Base-by-base conservation (phyloP, 2,797 vertebrate genomes). In the Chelidonichthys spinosus region DNA sequence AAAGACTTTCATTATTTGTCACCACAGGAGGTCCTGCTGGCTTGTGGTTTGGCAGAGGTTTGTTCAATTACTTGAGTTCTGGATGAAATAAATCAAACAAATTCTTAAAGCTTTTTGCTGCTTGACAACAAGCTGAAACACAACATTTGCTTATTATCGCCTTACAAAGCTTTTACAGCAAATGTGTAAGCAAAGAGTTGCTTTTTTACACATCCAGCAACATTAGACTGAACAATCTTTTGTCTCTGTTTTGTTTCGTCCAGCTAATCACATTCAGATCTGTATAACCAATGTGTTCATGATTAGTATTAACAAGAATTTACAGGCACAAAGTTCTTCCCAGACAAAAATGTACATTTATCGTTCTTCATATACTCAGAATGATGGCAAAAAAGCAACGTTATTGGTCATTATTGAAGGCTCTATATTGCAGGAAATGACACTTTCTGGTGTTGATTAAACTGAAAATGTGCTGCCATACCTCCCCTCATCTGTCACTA, bases 1-100 rank as follows among this genome's bases (percentile, higher is more conserved):
- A 7, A 61, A 64, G 6, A 62, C 44, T 25, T 66, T 33, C 2
- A 42, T 46, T 40, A 17, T 46, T 15, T 15, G 36, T 14, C 33
- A 42, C 32, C 50, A 43, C 66, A 65, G 40, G 36, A 18, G 72
- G 50, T 76, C 72, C 3, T 54, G 56, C 67, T 68, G 62, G 11
- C 39, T n/a, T 17, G 17, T 35, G 7, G 35, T 62, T 53, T 62
- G 11, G 39, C 7, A 18, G 37, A 36, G 2, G 3, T 32, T 72
- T 39, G 42, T 13, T 58, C n/a, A 11, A 46, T 56, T 3, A 25
- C 17, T 11, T 40, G 2, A 8, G 15, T n/a, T 32, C 5, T 74
- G 49, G 59, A 44, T 44, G 2, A 14, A 50, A 69, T n/a, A 11
- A 25, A 11, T 11, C 1, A 2, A 49, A 59, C n/a, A 36, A 52